Evolutionary conservation across 2,113 vertebrate species (phyloP).

Genomic region (Cisticola juncidis): DNA sequence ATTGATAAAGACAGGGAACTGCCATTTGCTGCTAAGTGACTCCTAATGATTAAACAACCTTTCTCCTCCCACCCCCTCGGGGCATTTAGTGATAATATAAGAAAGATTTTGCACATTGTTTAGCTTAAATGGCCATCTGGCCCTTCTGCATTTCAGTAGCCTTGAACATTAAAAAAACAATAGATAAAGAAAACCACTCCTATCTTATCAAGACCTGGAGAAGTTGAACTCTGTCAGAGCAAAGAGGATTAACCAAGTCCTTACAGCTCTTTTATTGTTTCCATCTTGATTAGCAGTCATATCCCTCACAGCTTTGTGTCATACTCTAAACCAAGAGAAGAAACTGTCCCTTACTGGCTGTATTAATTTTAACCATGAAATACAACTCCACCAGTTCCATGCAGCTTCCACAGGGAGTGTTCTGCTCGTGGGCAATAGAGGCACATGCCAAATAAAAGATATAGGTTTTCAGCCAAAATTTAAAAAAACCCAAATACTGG

Average conservation of each 20-base stretch:
- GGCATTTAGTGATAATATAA: conserved; percentile 20
- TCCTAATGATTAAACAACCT: conserved; percentile 41
- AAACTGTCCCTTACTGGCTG: neutral
- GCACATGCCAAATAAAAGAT: neutral
- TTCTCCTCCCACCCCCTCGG: neutral
- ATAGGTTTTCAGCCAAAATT: neutral
- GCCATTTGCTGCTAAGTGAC: conserved; percentile 27
- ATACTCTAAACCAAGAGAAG: neutral
- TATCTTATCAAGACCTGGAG: conserved; percentile 12
- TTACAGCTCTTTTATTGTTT: neutral
- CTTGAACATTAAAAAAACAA: conserved; percentile 15
- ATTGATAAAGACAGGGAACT: neutral
- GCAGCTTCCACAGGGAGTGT: neutral
- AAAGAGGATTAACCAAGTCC: neutral
- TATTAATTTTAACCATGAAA: neutral
- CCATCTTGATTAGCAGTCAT: neutral
- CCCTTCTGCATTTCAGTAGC: conserved; percentile 18
- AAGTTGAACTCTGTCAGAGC: conserved; percentile 17
- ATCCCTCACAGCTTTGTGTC: neutral
- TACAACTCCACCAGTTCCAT: neutral
- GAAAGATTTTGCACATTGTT: conserved; percentile 42
- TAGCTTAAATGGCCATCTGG: conserved; percentile 30
- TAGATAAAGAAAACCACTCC: conserved; percentile 11
- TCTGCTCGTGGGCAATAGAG: neutral
- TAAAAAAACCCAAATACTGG: neutral